These are phyloP conservation scores for Sinocyclocheilus grahami DNA, from an alignment of 2,113 vertebrate species.

Conservation along the genomic window DNA sequence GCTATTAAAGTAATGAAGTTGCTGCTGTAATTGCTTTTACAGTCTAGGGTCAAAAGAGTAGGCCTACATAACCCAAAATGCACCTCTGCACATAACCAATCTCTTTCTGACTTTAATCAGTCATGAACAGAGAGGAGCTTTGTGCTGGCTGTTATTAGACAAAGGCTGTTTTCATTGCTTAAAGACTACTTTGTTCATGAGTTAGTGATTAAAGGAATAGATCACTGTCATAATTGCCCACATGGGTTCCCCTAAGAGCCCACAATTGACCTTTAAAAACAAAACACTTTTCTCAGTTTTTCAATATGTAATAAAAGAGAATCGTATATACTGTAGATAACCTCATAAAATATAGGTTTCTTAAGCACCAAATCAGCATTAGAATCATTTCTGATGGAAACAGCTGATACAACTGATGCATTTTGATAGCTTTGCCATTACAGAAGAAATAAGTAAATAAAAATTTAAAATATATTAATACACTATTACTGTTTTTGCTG, in stretches of 20 bases:
- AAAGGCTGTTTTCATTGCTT: constrained; percentile 29
- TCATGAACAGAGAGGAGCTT: neutral
- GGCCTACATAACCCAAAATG: neutral
- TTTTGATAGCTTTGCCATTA: neutral
- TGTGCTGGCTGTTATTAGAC: neutral
- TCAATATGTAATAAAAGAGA: neutral
- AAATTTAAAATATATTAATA: too few species aligned
- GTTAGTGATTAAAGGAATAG: constrained; percentile 42
- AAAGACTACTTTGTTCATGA: constrained; percentile 20
- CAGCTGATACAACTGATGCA: too few species aligned
- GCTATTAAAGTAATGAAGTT: neutral
- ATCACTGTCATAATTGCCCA: neutral
- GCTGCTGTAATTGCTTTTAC: constrained; percentile 21
- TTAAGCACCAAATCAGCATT: neutral
- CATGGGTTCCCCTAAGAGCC: neutral
- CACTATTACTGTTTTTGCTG: neutral
- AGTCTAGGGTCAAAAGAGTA: constrained; percentile 4
- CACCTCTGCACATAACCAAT: neutral
- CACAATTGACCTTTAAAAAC: constrained; percentile 37
- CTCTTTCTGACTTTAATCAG: constrained; percentile 32
- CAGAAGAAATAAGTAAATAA: neutral
- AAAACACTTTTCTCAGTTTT: neutral
- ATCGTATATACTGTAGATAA: neutral
- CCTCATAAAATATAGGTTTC: neutral
- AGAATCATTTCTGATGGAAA: neutral